These are phyloP conservation scores for Chrysolina americana DNA, from an alignment of 2,888 invertebrate genomes.

Conservation along the genomic window DNA sequence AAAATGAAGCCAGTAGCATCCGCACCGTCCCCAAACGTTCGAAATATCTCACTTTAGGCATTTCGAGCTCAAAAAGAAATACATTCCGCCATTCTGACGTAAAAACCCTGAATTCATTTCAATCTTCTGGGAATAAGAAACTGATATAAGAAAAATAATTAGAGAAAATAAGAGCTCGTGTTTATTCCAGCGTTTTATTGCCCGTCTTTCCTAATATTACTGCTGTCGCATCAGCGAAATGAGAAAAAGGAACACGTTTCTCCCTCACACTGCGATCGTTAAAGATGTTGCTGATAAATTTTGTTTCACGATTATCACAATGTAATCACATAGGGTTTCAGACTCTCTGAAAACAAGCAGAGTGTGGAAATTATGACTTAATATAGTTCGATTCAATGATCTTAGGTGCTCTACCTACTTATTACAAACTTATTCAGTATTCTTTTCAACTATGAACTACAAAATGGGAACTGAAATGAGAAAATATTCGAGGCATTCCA, in stretches of 20 bases:
- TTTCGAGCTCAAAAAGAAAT: background rate
- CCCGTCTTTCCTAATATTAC: conserved; percentile 22
- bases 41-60: background rate
- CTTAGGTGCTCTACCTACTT: no score
- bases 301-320: conserved; percentile 12
- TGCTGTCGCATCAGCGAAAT: conserved; percentile 27
- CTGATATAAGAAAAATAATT: conserved; percentile 24
- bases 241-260: conserved; percentile 21
- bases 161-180: conserved; percentile 19
- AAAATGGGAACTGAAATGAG: no score
- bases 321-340: background rate
- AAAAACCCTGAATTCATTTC: conserved; percentile 13
- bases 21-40: background rate
- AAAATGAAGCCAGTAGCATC: no score
- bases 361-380: background rate
- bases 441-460: no score
- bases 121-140: conserved; percentile 21
- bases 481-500: no score
- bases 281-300: conserved; percentile 19
- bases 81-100: conserved; percentile 5
- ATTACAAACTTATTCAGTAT: no score
- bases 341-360: background rate
- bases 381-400: no score
- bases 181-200: conserved; percentile 20
- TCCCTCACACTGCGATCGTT: conserved; percentile 14